Conservation (phyloP, 2,113 vertebrate species). For the Bos indicus region DNA sequence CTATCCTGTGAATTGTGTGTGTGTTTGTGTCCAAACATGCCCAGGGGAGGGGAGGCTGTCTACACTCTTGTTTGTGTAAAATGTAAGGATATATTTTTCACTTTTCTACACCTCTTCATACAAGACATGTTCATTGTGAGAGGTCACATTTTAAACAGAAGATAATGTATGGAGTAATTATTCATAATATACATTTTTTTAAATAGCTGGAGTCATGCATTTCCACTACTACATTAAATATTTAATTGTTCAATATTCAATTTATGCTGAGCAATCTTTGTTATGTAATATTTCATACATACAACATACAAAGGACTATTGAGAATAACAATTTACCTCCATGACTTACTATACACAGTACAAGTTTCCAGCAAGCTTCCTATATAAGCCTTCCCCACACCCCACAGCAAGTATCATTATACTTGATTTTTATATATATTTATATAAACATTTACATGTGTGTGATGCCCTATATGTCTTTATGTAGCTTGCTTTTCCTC, state of each 20-base stretch:
- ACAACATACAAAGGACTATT: background rate
- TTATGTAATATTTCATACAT: background rate
- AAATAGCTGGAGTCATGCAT: background rate
- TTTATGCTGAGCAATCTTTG: background rate
- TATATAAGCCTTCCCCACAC: background rate
- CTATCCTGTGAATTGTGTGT: background rate
- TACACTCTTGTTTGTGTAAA: background rate
- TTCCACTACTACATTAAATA: background rate
- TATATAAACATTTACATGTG: background rate
- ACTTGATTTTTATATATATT: background rate
- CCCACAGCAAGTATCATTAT: too few species aligned
- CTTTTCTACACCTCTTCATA: background rate
- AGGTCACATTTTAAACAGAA: background rate
- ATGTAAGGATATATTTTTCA: background rate
- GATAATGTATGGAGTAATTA: background rate
- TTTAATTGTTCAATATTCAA: background rate
- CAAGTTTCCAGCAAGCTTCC: background rate
- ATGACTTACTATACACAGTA: too few species aligned
- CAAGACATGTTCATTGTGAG: background rate
- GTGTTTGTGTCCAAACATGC: fast-evolving
- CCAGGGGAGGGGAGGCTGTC: background rate
- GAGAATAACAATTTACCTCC: background rate
- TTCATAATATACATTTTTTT: background rate
- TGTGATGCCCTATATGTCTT: background rate
- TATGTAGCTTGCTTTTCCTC: background rate